These are phyloP conservation scores for Stomatorhinus ivindoensis DNA, from an alignment of 2,113 vertebrate species.

Conservation along the genomic window DNA sequence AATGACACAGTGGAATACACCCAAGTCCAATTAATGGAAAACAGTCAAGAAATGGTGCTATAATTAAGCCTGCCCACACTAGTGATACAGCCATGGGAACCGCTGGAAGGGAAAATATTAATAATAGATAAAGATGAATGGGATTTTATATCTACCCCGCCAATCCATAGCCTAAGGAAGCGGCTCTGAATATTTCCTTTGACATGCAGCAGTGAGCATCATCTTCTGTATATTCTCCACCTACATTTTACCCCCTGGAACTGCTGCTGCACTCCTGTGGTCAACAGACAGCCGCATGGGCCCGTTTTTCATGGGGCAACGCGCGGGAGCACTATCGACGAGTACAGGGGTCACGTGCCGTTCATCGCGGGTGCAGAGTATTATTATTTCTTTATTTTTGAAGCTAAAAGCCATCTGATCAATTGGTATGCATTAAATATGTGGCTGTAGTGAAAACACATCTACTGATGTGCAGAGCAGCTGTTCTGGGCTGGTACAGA, in stretches of 20 bases:
- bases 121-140: slow-evolving; percentile 7
- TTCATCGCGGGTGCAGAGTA: no score
- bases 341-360: not conserved
- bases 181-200: slow-evolving; percentile 2
- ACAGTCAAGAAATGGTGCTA: not conserved
- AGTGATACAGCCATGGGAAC: not conserved
- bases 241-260: not conserved
- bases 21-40: not conserved
- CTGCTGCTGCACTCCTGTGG: not conserved
- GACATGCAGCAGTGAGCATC: not conserved
- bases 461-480: not conserved
- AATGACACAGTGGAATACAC: not conserved
- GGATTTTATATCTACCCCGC: not conserved
- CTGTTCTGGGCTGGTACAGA: not conserved
- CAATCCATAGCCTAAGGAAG: not conserved
- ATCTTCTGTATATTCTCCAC: not conserved
- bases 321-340: not conserved
- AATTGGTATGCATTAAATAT: not conserved
- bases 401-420: not conserved
- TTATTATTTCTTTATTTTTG: not conserved
- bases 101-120: not conserved
- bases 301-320: not conserved
- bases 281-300: not conserved
- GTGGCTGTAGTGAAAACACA: not conserved
- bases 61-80: not conserved